phyloP scores from a whole-genome alignment of 1,140 invertebrate species.

The Drosophila nebulosa region DNA sequence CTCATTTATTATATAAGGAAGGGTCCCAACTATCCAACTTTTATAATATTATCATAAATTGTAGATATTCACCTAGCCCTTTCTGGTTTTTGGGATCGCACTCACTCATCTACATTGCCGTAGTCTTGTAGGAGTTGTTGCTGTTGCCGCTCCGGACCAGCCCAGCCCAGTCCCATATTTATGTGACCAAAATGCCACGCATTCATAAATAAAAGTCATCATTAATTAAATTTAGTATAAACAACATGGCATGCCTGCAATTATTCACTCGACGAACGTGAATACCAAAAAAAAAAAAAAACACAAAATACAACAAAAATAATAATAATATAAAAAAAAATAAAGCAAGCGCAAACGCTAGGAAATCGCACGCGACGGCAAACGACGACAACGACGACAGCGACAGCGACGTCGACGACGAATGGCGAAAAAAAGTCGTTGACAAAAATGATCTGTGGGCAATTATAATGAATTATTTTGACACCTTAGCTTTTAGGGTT shows the following conservation, averaged over 20 bases:
- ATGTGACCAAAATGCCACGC: slow-evolving; percentile 54
- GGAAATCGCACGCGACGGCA: slow-evolving; percentile 56
- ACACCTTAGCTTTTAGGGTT: slow-evolving; percentile 61
- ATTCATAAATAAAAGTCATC: slow-evolving; percentile 79
- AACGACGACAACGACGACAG: slow-evolving; percentile 28
- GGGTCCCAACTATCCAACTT: background rate
- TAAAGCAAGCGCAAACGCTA: slow-evolving; percentile 36
- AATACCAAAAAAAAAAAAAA: slow-evolving; percentile 30
- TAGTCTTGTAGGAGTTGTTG: slow-evolving; percentile 43
- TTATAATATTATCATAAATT: slow-evolving; percentile 1
- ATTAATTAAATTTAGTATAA: slow-evolving; percentile 79
- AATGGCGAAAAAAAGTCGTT: slow-evolving; percentile 38
- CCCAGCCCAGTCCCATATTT: slow-evolving; percentile 44
- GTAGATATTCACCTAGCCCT: slow-evolving; percentile 2
- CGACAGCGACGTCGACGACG: slow-evolving; percentile 1
- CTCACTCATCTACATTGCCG: background rate
- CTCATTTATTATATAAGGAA: too few species aligned
- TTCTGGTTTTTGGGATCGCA: background rate
- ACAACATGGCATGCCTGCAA: slow-evolving; percentile 72
- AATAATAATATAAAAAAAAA: slow-evolving; percentile 10
- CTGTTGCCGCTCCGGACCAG: background rate
- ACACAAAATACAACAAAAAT: background rate
- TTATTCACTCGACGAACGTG: slow-evolving; percentile 70
- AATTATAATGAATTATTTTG: slow-evolving; percentile 80
- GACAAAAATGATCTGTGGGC: slow-evolving; percentile 79